Conservation (phyloP, 2,797 vertebrate species). For the Hybognathus amarus region DNA sequence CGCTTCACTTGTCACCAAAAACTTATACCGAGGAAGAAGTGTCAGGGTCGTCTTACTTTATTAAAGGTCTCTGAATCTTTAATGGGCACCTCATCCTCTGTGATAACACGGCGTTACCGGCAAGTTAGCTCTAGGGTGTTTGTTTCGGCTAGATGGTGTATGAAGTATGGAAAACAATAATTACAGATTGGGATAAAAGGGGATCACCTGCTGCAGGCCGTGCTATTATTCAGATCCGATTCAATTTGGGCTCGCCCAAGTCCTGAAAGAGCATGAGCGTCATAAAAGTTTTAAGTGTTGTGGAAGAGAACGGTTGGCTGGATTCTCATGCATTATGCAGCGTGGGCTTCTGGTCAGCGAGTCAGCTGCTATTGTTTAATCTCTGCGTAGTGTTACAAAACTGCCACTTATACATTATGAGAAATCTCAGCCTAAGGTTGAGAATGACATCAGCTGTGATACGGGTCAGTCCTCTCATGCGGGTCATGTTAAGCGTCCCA, state of each 20-base stretch:
- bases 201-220: conserved; percentile 1
- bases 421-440: conserved; percentile 53
- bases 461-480: neutral
- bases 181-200: conserved; percentile 10
- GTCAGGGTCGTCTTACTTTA: conserved; percentile 82
- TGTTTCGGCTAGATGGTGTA: neutral
- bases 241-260: conserved; percentile 63
- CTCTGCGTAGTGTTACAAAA: conserved; percentile 50
- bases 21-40: conserved; percentile 78
- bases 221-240: conserved; percentile 47
- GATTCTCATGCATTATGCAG: conserved; percentile 79
- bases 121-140: conserved; percentile 23
- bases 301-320: conserved; percentile 70
- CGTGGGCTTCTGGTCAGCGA: conserved; percentile 1
- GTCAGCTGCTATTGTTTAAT: conserved; percentile 57
- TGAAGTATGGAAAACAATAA: neutral
- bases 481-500: neutral
- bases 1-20: conserved; percentile 80
- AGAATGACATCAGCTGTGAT: conserved; percentile 29
- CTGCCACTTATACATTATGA: conserved; percentile 41
- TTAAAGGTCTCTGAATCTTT: conserved; percentile 81
- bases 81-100: conserved; percentile 75
- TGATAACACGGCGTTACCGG: conserved; percentile 56
- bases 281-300: conserved; percentile 75
- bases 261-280: conserved; percentile 64